phyloP scores from a whole-genome alignment of 1,140 invertebrate species.

The Conopomorpha cramerella region DNA sequence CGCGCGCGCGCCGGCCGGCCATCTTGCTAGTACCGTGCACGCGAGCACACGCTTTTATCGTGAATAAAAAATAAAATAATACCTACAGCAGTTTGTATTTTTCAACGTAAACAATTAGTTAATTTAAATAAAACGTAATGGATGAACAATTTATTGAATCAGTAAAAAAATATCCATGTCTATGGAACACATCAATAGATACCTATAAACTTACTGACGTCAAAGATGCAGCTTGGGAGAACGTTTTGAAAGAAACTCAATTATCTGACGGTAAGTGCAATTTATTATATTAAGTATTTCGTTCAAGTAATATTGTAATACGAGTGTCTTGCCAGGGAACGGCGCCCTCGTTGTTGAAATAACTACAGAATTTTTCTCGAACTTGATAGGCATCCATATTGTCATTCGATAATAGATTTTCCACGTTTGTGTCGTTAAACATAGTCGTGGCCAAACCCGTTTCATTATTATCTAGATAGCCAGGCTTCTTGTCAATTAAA shows the following conservation, averaged over 20 bases:
- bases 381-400: slow-evolving; percentile 9
- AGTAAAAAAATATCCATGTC: slow-evolving; percentile 4
- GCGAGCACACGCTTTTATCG: too few species aligned
- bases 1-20: too few species aligned
- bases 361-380: slow-evolving; percentile 15
- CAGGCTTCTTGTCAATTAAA: slow-evolving; percentile 10
- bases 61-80: too few species aligned
- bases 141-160: slow-evolving; percentile 2
- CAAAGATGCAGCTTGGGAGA: slow-evolving; percentile 2
- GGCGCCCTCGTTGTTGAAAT: slow-evolving; percentile 15
- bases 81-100: too few species aligned
- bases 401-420: slow-evolving; percentile 1
- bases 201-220: slow-evolving; percentile 1
- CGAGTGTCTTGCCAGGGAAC: slow-evolving; percentile 21
- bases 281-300: background rate
- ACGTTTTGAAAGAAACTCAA: background rate
- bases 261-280: background rate
- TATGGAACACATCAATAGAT: background rate
- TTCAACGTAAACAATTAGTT: too few species aligned
- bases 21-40: too few species aligned
- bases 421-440: slow-evolving; percentile 1
- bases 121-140: background rate
- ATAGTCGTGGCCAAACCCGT: background rate
- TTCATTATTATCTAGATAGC: background rate
- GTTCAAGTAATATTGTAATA: slow-evolving; percentile 1